Base-by-base conservation (phyloP, 2,888 invertebrate genomes). In the Camptogramma bilineatum region DNA sequence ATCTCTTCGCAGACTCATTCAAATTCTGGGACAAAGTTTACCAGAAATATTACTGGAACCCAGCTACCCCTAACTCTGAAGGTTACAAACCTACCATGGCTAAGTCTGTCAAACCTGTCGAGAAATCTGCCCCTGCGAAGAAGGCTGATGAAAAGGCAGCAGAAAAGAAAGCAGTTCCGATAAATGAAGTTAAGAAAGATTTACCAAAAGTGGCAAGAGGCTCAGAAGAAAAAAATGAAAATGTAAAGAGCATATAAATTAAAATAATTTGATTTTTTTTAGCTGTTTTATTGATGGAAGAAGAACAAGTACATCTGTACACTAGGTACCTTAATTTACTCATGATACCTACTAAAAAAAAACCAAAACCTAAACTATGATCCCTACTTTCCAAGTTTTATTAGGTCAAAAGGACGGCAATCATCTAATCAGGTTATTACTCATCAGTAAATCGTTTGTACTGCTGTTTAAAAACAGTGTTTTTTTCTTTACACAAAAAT, bases 11-110 rank as follows among this genome's bases (percentile, higher is more conserved):
- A 52, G 79, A 87, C 10, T 80, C 73, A 16, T 90, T 79, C 64
- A 66, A 77, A 8, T 85, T 91, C 57, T 93, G 92, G 92, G 77
- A 88, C 64, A 81, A 79, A 67, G 74, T 85, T 13, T 93, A 93
- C 68, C 76, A 83, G 5, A 87, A 85, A 52, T 76, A 87, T 76
- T 85, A 90, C 56, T 90, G 87, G 88, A 83, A 76, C 31, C 90
- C 92, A 4, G 78, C 68, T 24, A 69, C 83, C 7, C 77, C 77
- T 2, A 53, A 68, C 7, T 64, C 71, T 4, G 65, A 64, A 54
- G 54, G 28, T 39, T 73, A 67, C 44, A 68, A 65, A 24, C 54
- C 62, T 24, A 58, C 58, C n/a, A 31, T 48, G 16, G 31, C 64
- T 16, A 55, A 61, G 3, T 21, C 61, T 10, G 64, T 13, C 13